Conservation (phyloP, 2,888 invertebrate genomes). For the Girardia tigrina region DNA sequence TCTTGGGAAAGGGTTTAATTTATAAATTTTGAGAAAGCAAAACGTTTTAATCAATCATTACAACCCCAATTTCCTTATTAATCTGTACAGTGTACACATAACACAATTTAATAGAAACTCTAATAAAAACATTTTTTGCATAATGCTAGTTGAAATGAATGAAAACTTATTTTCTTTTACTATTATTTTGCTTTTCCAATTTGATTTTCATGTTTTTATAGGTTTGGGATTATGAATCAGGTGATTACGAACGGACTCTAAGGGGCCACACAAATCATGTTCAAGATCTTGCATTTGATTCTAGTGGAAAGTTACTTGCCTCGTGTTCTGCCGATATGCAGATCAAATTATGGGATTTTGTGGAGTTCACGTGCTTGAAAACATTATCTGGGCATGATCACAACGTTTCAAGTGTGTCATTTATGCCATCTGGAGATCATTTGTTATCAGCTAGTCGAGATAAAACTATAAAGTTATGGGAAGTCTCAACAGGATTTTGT, state of each 20-base stretch:
- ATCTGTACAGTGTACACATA: too few relatives aligned
- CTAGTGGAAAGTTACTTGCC: conserved; percentile 72
- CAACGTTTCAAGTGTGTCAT: conserved; percentile 90
- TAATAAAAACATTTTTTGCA: too few relatives aligned
- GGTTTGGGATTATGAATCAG: conserved; percentile 98
- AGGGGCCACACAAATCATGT: conserved; percentile 98
- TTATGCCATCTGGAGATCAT: conserved; percentile 86
- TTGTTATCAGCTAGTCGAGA: conserved; percentile 88
- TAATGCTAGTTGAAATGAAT: too few relatives aligned
- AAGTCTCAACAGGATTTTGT: conserved; percentile 86
- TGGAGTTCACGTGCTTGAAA: conserved; percentile 84
- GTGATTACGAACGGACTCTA: conserved; percentile 91
- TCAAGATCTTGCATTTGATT: conserved; percentile 93
- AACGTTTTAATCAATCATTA: too few relatives aligned
- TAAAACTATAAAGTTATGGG: conserved; percentile 98
- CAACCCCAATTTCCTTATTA: too few relatives aligned
- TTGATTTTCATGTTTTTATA: conserved; percentile 55
- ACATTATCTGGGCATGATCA: conserved; percentile 79
- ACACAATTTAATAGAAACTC: too few relatives aligned
- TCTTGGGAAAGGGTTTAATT: too few relatives aligned
- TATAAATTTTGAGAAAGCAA: too few relatives aligned
- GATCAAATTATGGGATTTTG: conserved; percentile 97
- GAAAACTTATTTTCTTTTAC: too few relatives aligned
- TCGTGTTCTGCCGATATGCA: conserved; percentile 99
- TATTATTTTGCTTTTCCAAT: too few relatives aligned